Percentiles rank a stretch among this genome's conserved stretches.
Evolutionary conservation across 2,113 vertebrate genomes (phyloP).

Genomic region (Cephalopholis sonnerati): DNA sequence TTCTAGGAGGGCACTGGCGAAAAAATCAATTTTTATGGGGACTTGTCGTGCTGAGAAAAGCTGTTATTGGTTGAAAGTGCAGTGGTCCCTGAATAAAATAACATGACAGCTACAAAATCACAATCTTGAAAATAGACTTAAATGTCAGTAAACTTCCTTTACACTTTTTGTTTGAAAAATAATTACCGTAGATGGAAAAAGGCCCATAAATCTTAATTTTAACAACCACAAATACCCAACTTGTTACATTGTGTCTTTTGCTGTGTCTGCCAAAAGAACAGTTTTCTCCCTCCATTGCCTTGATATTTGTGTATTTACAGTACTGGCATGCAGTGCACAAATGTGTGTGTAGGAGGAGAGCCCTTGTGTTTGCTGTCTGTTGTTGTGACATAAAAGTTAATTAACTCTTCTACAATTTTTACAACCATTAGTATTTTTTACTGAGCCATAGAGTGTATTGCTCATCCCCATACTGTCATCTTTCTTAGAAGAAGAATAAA

Average conservation of each 20-base stretch:
- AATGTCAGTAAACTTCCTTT: not conserved
- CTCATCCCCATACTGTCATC: not conserved
- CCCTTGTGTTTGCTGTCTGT: slow-evolving; percentile 12
- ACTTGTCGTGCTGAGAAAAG: too few species aligned
- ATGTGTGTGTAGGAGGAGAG: slow-evolving; percentile 7
- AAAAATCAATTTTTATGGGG: too few species aligned
- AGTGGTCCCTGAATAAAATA: not conserved
- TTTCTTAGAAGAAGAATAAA: not conserved
- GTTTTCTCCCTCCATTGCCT: slow-evolving; percentile 4
- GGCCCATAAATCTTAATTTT: not conserved
- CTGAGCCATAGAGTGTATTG: not conserved
- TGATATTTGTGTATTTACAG: not conserved
- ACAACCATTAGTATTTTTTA: not conserved
- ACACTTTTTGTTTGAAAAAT: not conserved
- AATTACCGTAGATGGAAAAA: not conserved
- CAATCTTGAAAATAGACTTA: not conserved
- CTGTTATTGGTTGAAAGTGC: not conserved
- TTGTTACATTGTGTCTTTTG: not conserved
- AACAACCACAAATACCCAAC: not conserved
- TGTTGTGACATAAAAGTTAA: slow-evolving; percentile 21
- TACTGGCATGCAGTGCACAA: not conserved
- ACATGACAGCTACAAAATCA: not conserved
- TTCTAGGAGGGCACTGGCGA: not conserved
- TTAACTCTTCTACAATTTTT: not conserved
- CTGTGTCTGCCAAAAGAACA: not conserved